Percentiles rank a stretch among this genome's conserved stretches.
Conservation (phyloP, 2,113 vertebrate genomes). For the Dromaius novaehollandiae region DNA sequence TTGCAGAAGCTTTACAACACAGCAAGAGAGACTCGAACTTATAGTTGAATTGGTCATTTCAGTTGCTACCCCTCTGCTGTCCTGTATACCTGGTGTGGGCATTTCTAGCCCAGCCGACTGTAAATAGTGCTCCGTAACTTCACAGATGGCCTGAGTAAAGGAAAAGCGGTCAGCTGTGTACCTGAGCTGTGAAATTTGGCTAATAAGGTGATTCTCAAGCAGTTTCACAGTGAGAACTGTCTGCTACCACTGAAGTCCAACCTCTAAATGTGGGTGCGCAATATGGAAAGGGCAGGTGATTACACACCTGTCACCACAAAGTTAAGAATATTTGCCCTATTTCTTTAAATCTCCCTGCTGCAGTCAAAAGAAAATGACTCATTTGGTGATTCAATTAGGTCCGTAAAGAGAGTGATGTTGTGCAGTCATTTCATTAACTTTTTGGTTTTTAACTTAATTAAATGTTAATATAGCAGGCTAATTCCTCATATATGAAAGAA, state of each 20-base stretch:
- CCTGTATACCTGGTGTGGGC: background rate
- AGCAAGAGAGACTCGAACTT: background rate
- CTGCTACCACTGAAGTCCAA: background rate
- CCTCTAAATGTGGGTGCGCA: background rate
- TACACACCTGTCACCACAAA: background rate
- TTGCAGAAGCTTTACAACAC: background rate
- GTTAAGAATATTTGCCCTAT: background rate
- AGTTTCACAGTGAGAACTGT: background rate
- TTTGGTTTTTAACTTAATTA: background rate
- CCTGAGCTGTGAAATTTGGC: background rate
- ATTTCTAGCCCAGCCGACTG: background rate
- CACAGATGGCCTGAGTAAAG: background rate
- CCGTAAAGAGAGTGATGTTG: background rate
- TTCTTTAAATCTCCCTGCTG: background rate
- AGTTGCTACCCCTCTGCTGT: background rate
- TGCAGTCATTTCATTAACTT: background rate
- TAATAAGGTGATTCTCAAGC: background rate
- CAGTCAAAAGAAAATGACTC: background rate
- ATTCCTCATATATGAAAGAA: background rate
- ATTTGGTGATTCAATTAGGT: background rate
- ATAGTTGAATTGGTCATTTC: background rate
- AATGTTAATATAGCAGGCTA: background rate
- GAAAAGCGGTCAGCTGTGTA: background rate
- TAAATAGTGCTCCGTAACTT: background rate
- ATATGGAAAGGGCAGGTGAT: background rate